Percentiles rank a stretch among this genome's conserved stretches.
Evolutionary conservation across 2,113 vertebrate species (phyloP).

Genomic region (Todiramphus chloris): DNA sequence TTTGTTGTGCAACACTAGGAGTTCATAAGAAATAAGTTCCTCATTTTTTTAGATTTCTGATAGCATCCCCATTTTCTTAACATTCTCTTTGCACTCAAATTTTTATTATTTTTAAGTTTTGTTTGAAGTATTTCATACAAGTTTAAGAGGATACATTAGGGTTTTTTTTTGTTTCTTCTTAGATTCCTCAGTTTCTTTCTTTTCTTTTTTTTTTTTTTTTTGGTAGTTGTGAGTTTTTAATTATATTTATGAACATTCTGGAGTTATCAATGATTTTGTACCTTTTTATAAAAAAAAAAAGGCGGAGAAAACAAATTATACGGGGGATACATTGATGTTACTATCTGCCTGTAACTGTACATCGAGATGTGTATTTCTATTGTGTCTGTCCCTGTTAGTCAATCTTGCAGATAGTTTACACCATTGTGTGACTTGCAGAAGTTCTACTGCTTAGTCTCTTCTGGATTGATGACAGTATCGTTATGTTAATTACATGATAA

Average conservation of each 20-base stretch:
- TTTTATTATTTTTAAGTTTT: neutral
- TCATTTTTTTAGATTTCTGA: neutral
- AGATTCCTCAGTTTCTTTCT: neutral
- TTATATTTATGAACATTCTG: neutral
- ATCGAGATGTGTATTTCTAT: neutral
- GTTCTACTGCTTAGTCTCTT: neutral
- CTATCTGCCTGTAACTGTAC: fast-evolving
- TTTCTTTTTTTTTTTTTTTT: neutral
- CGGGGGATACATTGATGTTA: neutral
- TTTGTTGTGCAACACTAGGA: neutral
- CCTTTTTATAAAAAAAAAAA: neutral
- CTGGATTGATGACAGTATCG: neutral
- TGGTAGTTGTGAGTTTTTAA: fast-evolving
- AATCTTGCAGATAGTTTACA: neutral
- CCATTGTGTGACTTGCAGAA: neutral
- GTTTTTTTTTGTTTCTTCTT: neutral
- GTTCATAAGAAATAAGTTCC: neutral
- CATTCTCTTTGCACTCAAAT: neutral
- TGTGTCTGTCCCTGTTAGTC: neutral
- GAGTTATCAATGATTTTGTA: neutral
- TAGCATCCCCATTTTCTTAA: neutral
- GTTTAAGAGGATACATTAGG: neutral
- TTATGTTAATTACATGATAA: neutral
- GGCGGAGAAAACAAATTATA: neutral
- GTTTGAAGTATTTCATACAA: neutral